Evolutionary conservation across 2,797 vertebrate species (phyloP), one percentile per base, ranked within the genome.

Genomic region (Acrocephalus scirpaceus): DNA sequence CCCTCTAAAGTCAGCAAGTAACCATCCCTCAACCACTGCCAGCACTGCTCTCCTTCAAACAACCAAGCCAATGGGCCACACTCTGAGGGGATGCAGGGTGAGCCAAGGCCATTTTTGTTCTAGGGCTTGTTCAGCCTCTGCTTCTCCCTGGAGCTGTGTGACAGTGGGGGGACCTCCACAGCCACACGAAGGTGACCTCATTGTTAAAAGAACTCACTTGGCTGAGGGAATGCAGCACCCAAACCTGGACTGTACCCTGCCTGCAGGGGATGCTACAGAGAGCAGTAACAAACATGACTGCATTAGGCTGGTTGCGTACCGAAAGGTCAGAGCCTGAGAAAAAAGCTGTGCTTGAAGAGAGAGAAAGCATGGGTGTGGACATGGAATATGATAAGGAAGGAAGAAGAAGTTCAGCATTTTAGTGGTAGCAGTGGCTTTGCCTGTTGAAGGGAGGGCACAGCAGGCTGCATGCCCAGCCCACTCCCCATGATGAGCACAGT

Each of bases 51-150:
- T 54, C 44, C 64, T 53, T 65, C 8, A 7, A 76, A 44, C 1
- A 7, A 30, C 38, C 4, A 13, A 76, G 34, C 30, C 60, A 23
- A 60, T 45, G 26, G 3, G 3, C 18, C 0, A 0, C 32, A 44
- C 22, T 36, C 51, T 32, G 45, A 67, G n/a, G 0, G 1, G 54
- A 14, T 3, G 2, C 9, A 15, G 26, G 14, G 5, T 2, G 3
- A 62, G 5, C 50, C 3, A 10, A 25, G 6, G 30, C 8, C 1
- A 0, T 26, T 40, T 45, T 14, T 11, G 17, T 61, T 30, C 67
- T 17, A 32, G 45, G 34, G 22, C 25, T 73, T 29, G 34, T 27
- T 92, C 60, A 23, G 30, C 19, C 67, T 44, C 51, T 45, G 54
- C 48, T 17, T 36, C n/a, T 50, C 44, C 19, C 0, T 0, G 44